phyloP scores from a whole-genome alignment of 2,888 invertebrate genomes.

The Tethea ocularis region DNA sequence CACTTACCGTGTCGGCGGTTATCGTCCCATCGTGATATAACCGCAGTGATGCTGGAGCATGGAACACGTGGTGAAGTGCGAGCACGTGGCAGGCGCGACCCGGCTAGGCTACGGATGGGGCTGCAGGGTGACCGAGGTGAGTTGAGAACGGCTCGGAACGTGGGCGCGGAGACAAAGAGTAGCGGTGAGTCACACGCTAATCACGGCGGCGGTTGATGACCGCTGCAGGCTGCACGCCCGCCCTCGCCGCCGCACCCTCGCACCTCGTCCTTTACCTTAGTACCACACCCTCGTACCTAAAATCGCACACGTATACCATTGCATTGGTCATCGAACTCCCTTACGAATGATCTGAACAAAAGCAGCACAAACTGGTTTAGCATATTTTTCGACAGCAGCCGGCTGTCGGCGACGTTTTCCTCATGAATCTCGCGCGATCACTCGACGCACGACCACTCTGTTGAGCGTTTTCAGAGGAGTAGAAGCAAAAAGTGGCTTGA shows the following conservation, averaged over 20 bases:
- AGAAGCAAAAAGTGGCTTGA: slow-evolving; percentile 24
- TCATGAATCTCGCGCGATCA: slow-evolving; percentile 50
- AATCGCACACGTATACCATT: slow-evolving; percentile 65
- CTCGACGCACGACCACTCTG: slow-evolving; percentile 15
- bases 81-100: slow-evolving; percentile 29
- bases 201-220: slow-evolving; percentile 67
- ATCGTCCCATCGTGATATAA: slow-evolving; percentile 47
- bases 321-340: slow-evolving; percentile 79
- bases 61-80: slow-evolving; percentile 42
- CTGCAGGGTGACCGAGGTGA: slow-evolving; percentile 38
- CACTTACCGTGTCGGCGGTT: slow-evolving; percentile 95
- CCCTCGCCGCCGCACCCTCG: slow-evolving; percentile 46
- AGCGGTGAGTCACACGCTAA: slow-evolving; percentile 70
- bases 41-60: slow-evolving; percentile 21
- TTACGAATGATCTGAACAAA: slow-evolving; percentile 72
- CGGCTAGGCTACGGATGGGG: slow-evolving; percentile 33
- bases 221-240: slow-evolving; percentile 61
- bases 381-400: slow-evolving; percentile 67
- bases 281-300: slow-evolving; percentile 68
- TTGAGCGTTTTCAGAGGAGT: slow-evolving; percentile 43
- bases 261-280: slow-evolving; percentile 41
- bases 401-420: slow-evolving; percentile 60
- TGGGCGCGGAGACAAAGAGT: slow-evolving; percentile 65
- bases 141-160: slow-evolving; percentile 34
- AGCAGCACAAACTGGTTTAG: slow-evolving; percentile 79